Percentiles rank a stretch among this genome's conserved stretches.
phyloP scores from a whole-genome alignment of 1,140 invertebrate genomes.

The Melanaphis sacchari region DNA sequence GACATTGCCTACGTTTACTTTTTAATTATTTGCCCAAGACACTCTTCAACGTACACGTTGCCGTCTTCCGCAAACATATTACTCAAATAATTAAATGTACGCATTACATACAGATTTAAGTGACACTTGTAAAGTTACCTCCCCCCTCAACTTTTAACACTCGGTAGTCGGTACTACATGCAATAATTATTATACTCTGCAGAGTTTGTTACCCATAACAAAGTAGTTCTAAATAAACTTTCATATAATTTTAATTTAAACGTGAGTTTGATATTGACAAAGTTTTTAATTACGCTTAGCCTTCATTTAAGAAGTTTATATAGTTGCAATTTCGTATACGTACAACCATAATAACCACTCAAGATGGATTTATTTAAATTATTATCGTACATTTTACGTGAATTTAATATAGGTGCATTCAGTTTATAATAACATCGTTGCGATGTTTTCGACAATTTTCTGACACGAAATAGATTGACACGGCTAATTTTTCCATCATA shows the following conservation, averaged over 20 bases:
- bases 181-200: neutral
- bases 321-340: neutral
- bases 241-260: neutral
- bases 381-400: neutral
- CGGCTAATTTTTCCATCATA: slow-evolving; percentile 8
- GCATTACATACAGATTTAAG: slow-evolving; percentile 11
- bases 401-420: neutral
- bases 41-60: neutral
- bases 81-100: neutral
- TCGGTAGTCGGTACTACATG: neutral
- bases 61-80: slow-evolving; percentile 4
- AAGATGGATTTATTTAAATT: neutral
- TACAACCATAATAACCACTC: slow-evolving; percentile 38
- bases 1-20: neutral
- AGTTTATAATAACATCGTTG: neutral
- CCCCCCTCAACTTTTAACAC: neutral
- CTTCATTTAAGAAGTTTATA: slow-evolving; percentile 44
- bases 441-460: slow-evolving; percentile 34
- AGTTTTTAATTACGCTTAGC: slow-evolving; percentile 51
- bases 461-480: slow-evolving; percentile 28
- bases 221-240: neutral
- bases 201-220: neutral
- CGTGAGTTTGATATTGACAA: slow-evolving; percentile 16
- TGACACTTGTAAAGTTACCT: slow-evolving; percentile 5
- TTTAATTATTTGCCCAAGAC: neutral